phyloP scores from a whole-genome alignment of 1,140 invertebrate genomes.

The Eriosoma lanigerum region DNA sequence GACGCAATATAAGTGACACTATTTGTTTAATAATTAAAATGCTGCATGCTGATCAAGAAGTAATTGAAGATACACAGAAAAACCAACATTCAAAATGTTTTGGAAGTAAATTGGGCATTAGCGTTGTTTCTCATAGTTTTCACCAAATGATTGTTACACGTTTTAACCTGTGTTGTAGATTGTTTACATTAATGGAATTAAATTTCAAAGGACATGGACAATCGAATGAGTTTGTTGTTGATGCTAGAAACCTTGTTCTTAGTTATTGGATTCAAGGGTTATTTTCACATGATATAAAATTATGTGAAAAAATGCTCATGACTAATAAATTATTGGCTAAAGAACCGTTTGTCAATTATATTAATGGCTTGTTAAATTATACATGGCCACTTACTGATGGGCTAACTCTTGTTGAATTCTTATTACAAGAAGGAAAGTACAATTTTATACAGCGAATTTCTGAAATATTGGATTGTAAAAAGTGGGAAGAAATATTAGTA shows the following conservation, averaged over 20 bases:
- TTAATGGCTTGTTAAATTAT: constrained; percentile 23
- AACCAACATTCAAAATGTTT: constrained; percentile 8
- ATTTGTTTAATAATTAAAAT: constrained; percentile 9
- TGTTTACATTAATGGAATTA: constrained; percentile 38
- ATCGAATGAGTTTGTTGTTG: constrained; percentile 19
- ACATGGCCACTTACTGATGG: constrained; percentile 27
- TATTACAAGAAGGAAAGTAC: constrained; percentile 25
- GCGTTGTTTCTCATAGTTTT: constrained; percentile 40
- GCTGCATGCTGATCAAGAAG: neutral
- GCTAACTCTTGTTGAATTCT: constrained; percentile 24
- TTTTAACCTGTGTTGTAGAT: constrained; percentile 37
- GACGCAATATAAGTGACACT: neutral
- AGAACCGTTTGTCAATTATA: constrained; percentile 25
- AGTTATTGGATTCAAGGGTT: constrained; percentile 33
- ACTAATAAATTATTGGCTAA: neutral
- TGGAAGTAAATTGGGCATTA: constrained; percentile 20
- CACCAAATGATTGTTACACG: constrained; percentile 32
- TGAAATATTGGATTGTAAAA: constrained; percentile 2
- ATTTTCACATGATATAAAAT: constrained; percentile 40
- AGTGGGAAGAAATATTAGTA: constrained; percentile 43
- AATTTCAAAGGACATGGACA: constrained; percentile 1
- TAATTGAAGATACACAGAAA: constrained; percentile 10
- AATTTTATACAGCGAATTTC: constrained; percentile 39
- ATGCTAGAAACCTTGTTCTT: constrained; percentile 22
- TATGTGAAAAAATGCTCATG: constrained; percentile 34